These are phyloP conservation scores for Cybosia mesomella DNA, from an alignment of 2,888 invertebrate genomes.

Conservation along the genomic window DNA sequence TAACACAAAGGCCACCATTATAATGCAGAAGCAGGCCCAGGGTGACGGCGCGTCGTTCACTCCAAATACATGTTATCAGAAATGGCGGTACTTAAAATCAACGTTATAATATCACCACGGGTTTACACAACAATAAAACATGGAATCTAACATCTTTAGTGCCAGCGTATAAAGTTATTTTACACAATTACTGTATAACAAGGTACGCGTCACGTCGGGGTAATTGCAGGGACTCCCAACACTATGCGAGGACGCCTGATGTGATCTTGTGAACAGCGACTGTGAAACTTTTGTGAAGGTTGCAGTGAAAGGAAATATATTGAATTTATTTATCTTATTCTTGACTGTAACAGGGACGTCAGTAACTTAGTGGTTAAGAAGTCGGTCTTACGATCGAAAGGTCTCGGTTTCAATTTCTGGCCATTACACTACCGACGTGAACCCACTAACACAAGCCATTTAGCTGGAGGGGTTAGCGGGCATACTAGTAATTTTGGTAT, in stretches of 20 bases:
- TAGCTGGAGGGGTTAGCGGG: too few species aligned
- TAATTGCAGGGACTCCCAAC: conserved; percentile 78
- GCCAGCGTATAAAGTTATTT: conserved; percentile 41
- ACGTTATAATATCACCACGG: not conserved
- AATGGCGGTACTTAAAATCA: conserved; percentile 1
- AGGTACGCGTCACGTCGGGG: conserved; percentile 55
- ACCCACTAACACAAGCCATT: too few species aligned
- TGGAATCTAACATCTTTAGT: conserved; percentile 47
- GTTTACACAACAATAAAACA: conserved; percentile 27
- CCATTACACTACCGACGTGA: too few species aligned
- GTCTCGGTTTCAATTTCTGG: too few species aligned
- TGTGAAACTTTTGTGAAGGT: conserved; percentile 17
- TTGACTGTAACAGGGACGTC: too few species aligned
- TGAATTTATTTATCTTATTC: too few species aligned
- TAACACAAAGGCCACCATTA: not conserved
- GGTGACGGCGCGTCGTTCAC: too few species aligned
- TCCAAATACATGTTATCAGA: not conserved
- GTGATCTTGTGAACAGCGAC: conserved; percentile 48
- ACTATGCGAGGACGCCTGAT: conserved; percentile 52
- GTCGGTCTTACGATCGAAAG: too few species aligned
- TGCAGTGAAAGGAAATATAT: not conserved
- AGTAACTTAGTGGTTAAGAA: too few species aligned
- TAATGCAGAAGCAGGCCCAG: not conserved
- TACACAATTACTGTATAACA: conserved; percentile 54
- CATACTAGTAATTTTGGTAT: too few species aligned